Evolutionary conservation across 2,113 vertebrate genomes (phyloP).

Genomic region (Siniperca knerii): DNA sequence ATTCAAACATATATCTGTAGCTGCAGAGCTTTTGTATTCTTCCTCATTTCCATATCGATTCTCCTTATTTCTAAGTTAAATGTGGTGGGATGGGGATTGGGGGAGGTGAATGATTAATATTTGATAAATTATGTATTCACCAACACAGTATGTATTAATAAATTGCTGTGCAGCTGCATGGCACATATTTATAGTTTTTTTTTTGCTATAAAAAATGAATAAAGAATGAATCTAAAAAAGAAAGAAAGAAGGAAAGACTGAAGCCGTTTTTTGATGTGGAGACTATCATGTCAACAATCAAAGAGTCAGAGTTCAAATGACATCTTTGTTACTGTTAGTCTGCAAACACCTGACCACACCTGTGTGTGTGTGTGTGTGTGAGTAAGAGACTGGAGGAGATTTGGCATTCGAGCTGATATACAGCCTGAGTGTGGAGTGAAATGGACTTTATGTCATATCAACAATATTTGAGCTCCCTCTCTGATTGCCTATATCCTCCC

Average conservation of each 20-base stretch:
- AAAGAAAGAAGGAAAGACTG: not conserved
- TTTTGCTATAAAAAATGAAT: not conserved
- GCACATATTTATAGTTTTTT: not conserved
- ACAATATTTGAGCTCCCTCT: constrained; percentile 50
- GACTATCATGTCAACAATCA: not conserved
- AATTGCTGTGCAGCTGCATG: too few relatives aligned
- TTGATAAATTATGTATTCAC: not conserved
- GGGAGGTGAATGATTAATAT: not conserved
- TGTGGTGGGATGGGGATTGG: not conserved
- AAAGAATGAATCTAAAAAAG: not conserved
- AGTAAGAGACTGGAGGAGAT: not conserved
- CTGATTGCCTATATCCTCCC: constrained; percentile 34
- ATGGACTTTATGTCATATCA: constrained; percentile 50
- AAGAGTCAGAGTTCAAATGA: not conserved
- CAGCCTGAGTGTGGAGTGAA: constrained; percentile 19
- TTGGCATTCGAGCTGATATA: constrained; percentile 7
- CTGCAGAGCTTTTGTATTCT: not conserved
- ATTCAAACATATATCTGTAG: not conserved
- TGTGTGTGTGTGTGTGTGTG: constrained; percentile 10
- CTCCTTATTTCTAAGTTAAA: not conserved
- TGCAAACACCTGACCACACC: constrained; percentile 5
- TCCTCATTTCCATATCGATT: not conserved
- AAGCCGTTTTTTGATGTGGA: not conserved
- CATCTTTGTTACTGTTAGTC: not conserved
- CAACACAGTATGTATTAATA: not conserved